Evolutionary conservation across 2,797 vertebrate genomes (phyloP), one percentile per base, ranked within the genome.

Genomic region (Poecilia picta): DNA sequence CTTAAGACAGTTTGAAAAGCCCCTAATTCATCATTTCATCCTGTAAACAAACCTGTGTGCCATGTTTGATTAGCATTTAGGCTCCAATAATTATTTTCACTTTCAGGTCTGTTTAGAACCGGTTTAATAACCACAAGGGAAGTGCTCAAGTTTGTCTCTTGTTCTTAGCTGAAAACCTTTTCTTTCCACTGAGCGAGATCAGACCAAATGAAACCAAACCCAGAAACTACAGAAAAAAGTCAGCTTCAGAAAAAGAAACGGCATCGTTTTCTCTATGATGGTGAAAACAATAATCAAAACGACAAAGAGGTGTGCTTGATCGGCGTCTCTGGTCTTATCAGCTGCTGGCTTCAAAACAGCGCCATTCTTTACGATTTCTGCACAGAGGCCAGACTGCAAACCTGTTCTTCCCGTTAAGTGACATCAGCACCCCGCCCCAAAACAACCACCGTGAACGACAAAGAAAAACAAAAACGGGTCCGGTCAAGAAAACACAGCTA

Each of bases 381-480:
- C 74, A 62, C 75, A 39, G 72, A 71, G 68, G 64, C 62, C 13
- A 23, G 51, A 80, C 78, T 78, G 80, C 78, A 86, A 94, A 95
- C 95, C 90, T 79, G 95, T 92, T 94, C 81, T 88, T 88, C 94
- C 77, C n/a, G 93, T 90, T 91, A 31, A 25, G 83, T 74, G 79
- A 85, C 81, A 73, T 16, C 66, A 18, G 6, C 49, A 49, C 77
- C 80, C 85, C 70, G 6, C 86, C 85, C 81, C 85, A 77, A 39
- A 88, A 80, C 80, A 83, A 76, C 75, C 82, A 73, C 41, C 85
- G 77, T 77, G 88, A 84, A 83, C 82, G 78, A 90, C 84, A 88
- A 5, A 73, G 62, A 81, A 85, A 89, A 86, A 83, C 33, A 71
- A 73, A 90, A 87, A 86, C 84, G 88, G 73, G 49, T 57, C 57